A percentile compares a stretch with the other conserved stretches of the same genome.
phyloP scores from a whole-genome alignment of 2,888 invertebrate genomes.

The Acanthosoma haemorrhoidale region DNA sequence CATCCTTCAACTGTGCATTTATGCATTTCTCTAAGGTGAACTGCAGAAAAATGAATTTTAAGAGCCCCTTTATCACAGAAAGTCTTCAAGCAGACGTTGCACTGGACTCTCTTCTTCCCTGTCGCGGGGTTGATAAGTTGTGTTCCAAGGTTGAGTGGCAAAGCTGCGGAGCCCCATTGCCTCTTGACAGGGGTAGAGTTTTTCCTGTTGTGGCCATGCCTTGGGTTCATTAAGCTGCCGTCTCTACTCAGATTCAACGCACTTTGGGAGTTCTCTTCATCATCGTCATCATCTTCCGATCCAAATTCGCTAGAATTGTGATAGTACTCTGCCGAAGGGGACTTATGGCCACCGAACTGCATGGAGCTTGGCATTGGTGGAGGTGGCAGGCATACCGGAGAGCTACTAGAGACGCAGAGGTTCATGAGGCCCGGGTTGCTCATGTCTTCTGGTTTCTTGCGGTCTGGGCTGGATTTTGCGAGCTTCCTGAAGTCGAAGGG shows the following conservation, averaged over 20 bases:
- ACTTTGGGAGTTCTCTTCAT: conserved; percentile 57
- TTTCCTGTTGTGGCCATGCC: conserved; percentile 56
- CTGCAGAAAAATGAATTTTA: conserved; percentile 98
- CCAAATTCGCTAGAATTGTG: conserved; percentile 54
- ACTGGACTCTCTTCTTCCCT: conserved; percentile 94
- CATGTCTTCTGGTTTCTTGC: conserved; percentile 45
- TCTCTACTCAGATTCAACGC: conserved; percentile 61
- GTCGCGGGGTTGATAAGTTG: conserved; percentile 89
- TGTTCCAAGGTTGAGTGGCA: conserved; percentile 77
- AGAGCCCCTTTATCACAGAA: conserved; percentile 99
- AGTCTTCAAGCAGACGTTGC: conserved; percentile 96
- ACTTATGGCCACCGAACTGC: conserved; percentile 45
- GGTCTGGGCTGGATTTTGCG: conserved; percentile 40
- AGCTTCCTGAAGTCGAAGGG: conserved; percentile 87
- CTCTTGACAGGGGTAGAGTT: conserved; percentile 70
- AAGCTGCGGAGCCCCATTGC: conserved; percentile 63
- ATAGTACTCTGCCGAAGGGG: conserved; percentile 45
- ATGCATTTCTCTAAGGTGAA: conserved; percentile 98
- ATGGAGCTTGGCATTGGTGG: conserved; percentile 44
- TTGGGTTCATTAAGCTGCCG: conserved; percentile 47
- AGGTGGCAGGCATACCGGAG: conserved; percentile 47
- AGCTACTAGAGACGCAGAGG: conserved; percentile 52
- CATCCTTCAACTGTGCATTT: conserved; percentile 98
- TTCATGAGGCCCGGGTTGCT: conserved; percentile 49
- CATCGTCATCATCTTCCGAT: conserved; percentile 57